Evolutionary conservation across 2,113 vertebrate species (phyloP), one percentile per base, ranked within the genome.

Genomic region (Nematolebias whitei): DNA sequence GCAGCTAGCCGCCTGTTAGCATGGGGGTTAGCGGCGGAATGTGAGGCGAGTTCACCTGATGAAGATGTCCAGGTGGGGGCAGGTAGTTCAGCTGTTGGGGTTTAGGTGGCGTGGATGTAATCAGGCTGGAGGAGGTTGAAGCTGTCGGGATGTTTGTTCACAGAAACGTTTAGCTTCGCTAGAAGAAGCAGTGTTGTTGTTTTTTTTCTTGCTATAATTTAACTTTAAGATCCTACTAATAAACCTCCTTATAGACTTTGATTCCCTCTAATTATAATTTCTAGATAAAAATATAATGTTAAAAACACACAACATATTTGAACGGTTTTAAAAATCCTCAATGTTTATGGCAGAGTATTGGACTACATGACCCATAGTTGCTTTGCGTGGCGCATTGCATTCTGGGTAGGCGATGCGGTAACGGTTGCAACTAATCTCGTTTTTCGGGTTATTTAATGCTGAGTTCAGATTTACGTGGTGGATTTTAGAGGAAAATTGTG

Each of bases 1-100:
- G 78, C 74, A 44, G 40, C 32, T 35, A 35, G 79, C 78, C 58
- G 74, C 78, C 82, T 74, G 80, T 78, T 76, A 77, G 19, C 38
- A 11, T 2, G 38, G 2, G n/a, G 8, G 52, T n/a, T 20, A 12
- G 18, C 52, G 44, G n/a, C n/a, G n/a, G n/a, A 47, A 8, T 44
- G 41, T 47, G 44, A 18, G 16, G 44, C 8, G 20, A 20, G 44
- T 47, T 47, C 19, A 47, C 44, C 10, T n/a, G n/a, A 5, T 44
- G 16, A 44, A n/a, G 5, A n/a, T 47, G 44, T 20, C n/a, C 44
- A 20, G 44, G 44, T 47, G 44, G 20, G 44, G 44, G n/a, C n/a
- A 20, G 44, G n/a, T 20, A 10, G 44, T 11, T 20, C n/a, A 47
- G n/a, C 44, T 47, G 44, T 11, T 10, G 11, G 44, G 44, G 44